phyloP scores from a whole-genome alignment of 2,888 invertebrate species.

The Eupithecia vulgata region DNA sequence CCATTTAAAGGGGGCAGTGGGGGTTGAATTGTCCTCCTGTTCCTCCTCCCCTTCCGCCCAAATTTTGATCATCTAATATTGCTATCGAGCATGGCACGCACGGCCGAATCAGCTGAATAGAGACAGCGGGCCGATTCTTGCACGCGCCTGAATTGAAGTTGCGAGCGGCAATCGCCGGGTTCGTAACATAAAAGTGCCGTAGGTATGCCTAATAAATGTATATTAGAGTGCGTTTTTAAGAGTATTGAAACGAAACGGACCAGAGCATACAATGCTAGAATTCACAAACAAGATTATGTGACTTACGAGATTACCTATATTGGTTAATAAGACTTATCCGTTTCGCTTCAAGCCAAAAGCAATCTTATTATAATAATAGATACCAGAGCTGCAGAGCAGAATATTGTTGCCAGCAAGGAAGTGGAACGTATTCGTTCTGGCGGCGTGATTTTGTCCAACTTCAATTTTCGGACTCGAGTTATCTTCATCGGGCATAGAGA shows the following conservation, averaged over 20 bases:
- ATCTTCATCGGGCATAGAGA: neutral
- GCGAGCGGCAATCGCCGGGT: too few relatives aligned
- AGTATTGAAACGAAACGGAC: neutral
- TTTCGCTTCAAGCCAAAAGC: neutral
- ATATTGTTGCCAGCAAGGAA: slow-evolving; percentile 94
- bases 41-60: too few relatives aligned
- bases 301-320: neutral
- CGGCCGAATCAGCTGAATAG: too few relatives aligned
- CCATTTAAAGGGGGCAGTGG: too few relatives aligned
- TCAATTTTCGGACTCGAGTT: slow-evolving; percentile 10
- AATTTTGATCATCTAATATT: too few relatives aligned
- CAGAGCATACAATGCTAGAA: neutral
- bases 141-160: too few relatives aligned
- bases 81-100: too few relatives aligned
- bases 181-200: too few relatives aligned
- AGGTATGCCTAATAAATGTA: too few relatives aligned
- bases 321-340: neutral
- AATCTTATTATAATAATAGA: neutral
- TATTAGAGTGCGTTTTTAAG: neutral
- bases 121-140: too few relatives aligned
- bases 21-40: too few relatives aligned
- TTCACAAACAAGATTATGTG: neutral
- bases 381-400: slow-evolving; percentile 81
- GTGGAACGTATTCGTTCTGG: slow-evolving; percentile 87
- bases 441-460: slow-evolving; percentile 61